These are phyloP conservation scores for Halisarca cf. caerulea DNA, from an alignment of 37 sponge, comb jelly and placozoan species.

Conservation along the genomic window DNA sequence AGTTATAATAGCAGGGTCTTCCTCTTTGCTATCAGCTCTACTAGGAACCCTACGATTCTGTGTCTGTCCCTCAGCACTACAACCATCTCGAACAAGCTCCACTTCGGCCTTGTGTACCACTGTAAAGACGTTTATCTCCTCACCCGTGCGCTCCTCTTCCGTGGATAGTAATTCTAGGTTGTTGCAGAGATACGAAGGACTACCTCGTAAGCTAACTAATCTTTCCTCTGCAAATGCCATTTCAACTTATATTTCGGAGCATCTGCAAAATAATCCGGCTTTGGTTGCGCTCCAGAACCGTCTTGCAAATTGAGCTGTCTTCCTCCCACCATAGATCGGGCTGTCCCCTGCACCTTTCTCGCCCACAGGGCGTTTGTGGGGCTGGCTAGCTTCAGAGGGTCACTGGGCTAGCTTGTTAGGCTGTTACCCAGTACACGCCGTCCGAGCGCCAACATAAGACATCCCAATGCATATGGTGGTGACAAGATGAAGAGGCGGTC, in stretches of 20 bases:
- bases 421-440: too few species aligned
- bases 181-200: background rate
- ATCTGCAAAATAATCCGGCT: too few species aligned
- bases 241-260: too few species aligned
- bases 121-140: constrained; percentile 9
- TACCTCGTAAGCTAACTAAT: background rate
- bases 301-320: background rate
- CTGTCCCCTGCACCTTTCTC: background rate
- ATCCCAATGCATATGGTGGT: too few species aligned
- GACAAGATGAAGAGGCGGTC: too few species aligned
- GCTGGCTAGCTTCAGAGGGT: too few species aligned
- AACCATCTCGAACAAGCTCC: background rate
- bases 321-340: background rate
- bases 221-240: background rate
- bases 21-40: background rate
- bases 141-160: constrained; percentile 6
- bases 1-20: constrained; percentile 8
- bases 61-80: too few species aligned
- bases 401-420: too few species aligned
- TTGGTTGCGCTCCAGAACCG: background rate
- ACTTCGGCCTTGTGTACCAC: constrained; percentile 36
- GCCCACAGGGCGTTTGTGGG: background rate
- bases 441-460: too few species aligned
- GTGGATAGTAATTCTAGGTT: background rate
- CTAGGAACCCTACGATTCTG: background rate